Conservation (phyloP, 1,140 invertebrate species). For the Aricia agestis region DNA sequence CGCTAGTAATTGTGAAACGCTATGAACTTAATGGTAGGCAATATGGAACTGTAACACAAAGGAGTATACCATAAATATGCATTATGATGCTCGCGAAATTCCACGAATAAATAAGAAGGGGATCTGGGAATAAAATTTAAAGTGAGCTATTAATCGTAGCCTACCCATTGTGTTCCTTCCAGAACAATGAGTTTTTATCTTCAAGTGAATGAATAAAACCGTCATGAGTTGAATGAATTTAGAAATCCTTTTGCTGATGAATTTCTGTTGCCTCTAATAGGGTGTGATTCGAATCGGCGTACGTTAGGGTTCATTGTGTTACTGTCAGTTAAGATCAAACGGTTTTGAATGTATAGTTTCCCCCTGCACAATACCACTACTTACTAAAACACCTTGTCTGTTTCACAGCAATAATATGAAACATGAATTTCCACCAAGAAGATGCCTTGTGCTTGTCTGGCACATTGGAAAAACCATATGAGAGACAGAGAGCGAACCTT, state of each 20-base stretch:
- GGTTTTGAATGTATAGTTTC: too few relatives aligned
- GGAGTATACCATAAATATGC: not conserved
- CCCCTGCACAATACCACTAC: too few relatives aligned
- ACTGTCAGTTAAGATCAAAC: too few relatives aligned
- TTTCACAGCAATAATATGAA: too few relatives aligned
- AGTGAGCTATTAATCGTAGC: conserved; percentile 19
- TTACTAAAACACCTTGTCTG: too few relatives aligned
- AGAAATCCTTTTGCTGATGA: conserved; percentile 14
- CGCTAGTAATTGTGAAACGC: too few relatives aligned
- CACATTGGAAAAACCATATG: too few relatives aligned
- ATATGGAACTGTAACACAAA: not conserved
- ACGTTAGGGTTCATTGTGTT: not conserved
- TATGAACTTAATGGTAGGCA: not conserved
- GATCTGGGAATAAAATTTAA: conserved; percentile 19
- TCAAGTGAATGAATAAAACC: conserved; percentile 19
- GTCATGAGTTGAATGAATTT: conserved; percentile 15
- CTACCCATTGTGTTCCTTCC: conserved; percentile 18
- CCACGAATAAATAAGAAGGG: conserved; percentile 13
- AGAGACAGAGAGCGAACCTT: too few relatives aligned
- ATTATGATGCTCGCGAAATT: conserved; percentile 14
- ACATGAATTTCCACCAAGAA: too few relatives aligned
- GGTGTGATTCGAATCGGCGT: not conserved
- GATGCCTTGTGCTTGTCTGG: too few relatives aligned
- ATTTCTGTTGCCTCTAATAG: conserved; percentile 7
- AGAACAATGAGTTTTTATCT: conserved; percentile 21